Base-by-base conservation (phyloP, 1,140 invertebrate species). In the Tetramorium simillimum region DNA sequence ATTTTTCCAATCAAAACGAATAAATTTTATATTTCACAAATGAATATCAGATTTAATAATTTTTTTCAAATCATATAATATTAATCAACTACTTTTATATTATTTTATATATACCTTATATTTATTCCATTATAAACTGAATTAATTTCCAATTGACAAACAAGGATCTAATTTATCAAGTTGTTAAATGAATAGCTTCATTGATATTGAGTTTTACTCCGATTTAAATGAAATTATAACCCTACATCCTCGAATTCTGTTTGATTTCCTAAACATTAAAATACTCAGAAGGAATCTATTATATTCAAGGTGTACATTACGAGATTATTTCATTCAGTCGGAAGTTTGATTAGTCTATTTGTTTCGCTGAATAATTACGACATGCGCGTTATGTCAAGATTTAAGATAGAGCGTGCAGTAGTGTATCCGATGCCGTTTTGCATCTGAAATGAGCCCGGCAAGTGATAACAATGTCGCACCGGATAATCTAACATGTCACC, bases 401-500 rank as follows among this genome's bases (percentile, higher is more conserved):
- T 43, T 10, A n/a, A 40, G 37, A 82, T 58, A 69, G 18, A 46
- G 3, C 60, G 12, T 28, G 77, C 63, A 69, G 73, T 18, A 37
- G 43, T 3, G 7, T 24, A 62, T 70, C 58, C 65, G 51, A 62
- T 75, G 70, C 67, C 60, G 40, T 84, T 89, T 65, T 43, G 56
- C 28, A 67, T 81, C 51, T 75, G 87, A 90, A 85, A 91, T 91
- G 90, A 87, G 10, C 67, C 51, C 70, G 33, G 67, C 16, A 86
- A 77, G 60, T 62, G 80, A 58, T 73, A 33, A 65, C 58, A 56
- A 90, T 85, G 81, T 86, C 60, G 58, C 88, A 72, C 75, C 82
- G 28, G 73, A 85, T 87, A 76, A 86, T 87, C 82, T 90, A 91
- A 88, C 85, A 92, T 91, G 91, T 89, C 91, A 88, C 51, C 76